These are phyloP conservation scores for Propithecus perrieri DNA, from an alignment of 2,797 vertebrate species.

Conservation along the genomic window DNA sequence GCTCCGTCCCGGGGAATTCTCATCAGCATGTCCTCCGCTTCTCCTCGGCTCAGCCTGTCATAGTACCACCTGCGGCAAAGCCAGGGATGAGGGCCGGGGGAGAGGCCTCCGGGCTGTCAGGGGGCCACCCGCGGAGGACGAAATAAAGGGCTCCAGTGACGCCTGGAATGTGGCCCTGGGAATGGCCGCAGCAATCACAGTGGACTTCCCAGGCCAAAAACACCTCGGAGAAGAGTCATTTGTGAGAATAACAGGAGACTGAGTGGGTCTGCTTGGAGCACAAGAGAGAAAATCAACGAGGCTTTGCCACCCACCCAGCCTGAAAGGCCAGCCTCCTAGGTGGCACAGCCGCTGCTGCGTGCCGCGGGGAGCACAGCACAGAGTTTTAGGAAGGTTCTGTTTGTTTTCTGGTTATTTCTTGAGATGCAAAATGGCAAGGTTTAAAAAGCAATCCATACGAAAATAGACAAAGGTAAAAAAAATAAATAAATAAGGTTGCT, in stretches of 20 bases:
- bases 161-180: background rate
- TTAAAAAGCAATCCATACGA: background rate
- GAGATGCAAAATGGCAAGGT: background rate
- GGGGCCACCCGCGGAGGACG: background rate
- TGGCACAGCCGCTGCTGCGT: accelerated
- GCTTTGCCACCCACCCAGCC: background rate
- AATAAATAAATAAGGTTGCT: background rate
- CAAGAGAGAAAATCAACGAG: constrained; percentile 9
- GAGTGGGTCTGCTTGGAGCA: background rate
- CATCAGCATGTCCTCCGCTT: constrained; percentile 97
- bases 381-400: background rate
- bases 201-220: background rate
- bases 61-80: constrained; percentile 94
- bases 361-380: background rate
- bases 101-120: constrained; percentile 25
- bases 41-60: constrained; percentile 93
- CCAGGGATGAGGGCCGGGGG: background rate
- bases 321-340: background rate
- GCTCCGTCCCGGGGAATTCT: constrained; percentile 96
- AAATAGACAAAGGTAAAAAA: background rate
- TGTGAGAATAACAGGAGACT: background rate
- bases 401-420: background rate
- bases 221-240: background rate
- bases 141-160: accelerated
- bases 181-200: background rate